phyloP scores from a whole-genome alignment of 2,888 invertebrate species.

The Nephrotoma guestfalica region DNA sequence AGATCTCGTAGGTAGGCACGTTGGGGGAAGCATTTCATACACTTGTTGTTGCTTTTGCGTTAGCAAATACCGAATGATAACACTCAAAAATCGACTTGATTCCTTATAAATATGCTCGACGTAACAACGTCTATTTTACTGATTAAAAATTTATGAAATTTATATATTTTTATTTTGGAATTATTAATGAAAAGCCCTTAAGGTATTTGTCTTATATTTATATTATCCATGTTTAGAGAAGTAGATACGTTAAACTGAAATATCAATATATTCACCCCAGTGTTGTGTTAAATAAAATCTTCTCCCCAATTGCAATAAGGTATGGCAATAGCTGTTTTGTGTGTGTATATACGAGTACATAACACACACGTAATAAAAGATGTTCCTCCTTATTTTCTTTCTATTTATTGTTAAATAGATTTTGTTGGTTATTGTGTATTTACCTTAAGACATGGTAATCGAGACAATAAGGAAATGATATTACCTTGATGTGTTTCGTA shows the following conservation, averaged over 20 bases:
- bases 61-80: background rate
- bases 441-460: background rate
- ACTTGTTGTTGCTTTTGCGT: background rate
- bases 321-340: background rate
- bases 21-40: background rate
- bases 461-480: background rate
- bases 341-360: background rate
- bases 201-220: background rate
- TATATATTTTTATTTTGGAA: background rate
- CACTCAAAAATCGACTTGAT: background rate
- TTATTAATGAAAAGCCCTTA: background rate
- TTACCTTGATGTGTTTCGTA: background rate
- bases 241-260: background rate
- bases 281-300: background rate
- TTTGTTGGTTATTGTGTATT: background rate
- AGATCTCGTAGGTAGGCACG: background rate
- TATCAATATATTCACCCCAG: background rate
- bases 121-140: background rate
- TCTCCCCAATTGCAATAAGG: background rate
- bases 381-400: background rate
- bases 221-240: background rate
- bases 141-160: background rate
- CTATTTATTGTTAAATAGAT: background rate
- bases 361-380: background rate
- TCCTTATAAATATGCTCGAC: background rate